phyloP scores from a whole-genome alignment of 1,140 invertebrate species.

The Hesperophylax magnus region DNA sequence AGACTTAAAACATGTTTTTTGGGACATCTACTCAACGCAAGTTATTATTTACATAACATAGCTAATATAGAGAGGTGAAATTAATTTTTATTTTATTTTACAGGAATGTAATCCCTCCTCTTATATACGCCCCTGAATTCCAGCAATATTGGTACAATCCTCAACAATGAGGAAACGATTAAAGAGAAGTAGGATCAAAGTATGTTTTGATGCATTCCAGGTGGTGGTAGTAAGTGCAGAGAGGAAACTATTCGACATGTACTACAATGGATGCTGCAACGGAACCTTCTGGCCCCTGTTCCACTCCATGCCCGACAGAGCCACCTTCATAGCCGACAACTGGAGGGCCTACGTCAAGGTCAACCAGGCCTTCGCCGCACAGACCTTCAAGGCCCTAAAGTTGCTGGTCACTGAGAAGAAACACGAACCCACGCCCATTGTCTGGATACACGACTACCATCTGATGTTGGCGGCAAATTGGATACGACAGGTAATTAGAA shows the following conservation, averaged over 20 bases:
- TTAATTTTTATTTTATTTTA: too few species aligned
- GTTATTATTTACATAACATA: too few species aligned
- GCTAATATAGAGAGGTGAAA: too few species aligned
- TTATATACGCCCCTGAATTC: too few species aligned
- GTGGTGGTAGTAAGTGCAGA: slow-evolving; percentile 86
- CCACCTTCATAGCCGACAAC: slow-evolving; percentile 83
- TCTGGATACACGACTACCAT: slow-evolving; percentile 95
- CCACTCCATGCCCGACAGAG: slow-evolving; percentile 89
- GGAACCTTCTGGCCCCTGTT: slow-evolving; percentile 93
- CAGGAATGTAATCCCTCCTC: too few species aligned
- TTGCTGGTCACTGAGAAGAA: slow-evolving; percentile 73
- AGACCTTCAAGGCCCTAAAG: slow-evolving; percentile 82
- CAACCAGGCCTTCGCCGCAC: slow-evolving; percentile 87
- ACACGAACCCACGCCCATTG: slow-evolving; percentile 77
- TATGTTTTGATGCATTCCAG: slow-evolving; percentile 63
- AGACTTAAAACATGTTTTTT: too few species aligned
- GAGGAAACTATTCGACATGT: slow-evolving; percentile 82
- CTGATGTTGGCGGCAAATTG: slow-evolving; percentile 91
- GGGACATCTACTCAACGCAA: too few species aligned
- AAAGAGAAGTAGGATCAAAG: too few species aligned
- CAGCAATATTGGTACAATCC: too few species aligned
- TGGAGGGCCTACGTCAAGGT: slow-evolving; percentile 87
- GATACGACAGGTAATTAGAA: slow-evolving; percentile 78
- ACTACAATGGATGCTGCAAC: slow-evolving; percentile 94
- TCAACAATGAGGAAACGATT: too few species aligned